Conservation (phyloP, 2,113 vertebrate genomes). For the Serilophus lunatus region DNA sequence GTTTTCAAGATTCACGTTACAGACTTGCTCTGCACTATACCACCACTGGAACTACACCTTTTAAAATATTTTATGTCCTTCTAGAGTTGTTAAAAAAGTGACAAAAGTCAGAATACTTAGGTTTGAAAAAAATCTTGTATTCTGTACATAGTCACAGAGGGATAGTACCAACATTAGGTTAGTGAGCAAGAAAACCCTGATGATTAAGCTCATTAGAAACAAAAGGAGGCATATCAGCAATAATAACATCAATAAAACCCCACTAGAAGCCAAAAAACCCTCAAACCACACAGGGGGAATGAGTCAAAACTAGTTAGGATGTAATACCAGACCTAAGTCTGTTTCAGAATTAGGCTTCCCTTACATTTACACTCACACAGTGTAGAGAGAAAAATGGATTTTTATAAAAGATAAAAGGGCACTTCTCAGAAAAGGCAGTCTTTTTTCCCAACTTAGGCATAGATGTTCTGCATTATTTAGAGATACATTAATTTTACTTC, state of each 20-base stretch:
- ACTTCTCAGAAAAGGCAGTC: background rate
- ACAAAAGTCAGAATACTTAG: background rate
- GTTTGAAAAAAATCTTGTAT: background rate
- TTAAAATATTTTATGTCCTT: slow-evolving; percentile 9
- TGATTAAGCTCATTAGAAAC: background rate
- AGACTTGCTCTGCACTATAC: background rate
- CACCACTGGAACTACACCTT: slow-evolving; percentile 8
- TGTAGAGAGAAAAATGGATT: background rate
- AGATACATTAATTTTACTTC: background rate
- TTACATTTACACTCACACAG: background rate
- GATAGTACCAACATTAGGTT: background rate
- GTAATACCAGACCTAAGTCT: background rate
- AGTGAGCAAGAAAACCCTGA: background rate
- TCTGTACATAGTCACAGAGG: background rate
- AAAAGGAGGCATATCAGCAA: background rate
- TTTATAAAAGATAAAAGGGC: background rate
- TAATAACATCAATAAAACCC: background rate
- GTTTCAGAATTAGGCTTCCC: background rate
- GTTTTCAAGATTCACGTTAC: slow-evolving; percentile 21
- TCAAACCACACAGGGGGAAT: background rate
- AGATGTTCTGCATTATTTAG: background rate
- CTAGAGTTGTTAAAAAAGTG: slow-evolving; percentile 11
- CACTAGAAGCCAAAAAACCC: background rate
- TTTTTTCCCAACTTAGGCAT: background rate
- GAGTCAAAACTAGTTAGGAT: background rate